A percentile compares a stretch with the other conserved stretches of the same genome.
Conservation (phyloP, 2,113 vertebrate species). For the Chaenogobius annularis region DNA sequence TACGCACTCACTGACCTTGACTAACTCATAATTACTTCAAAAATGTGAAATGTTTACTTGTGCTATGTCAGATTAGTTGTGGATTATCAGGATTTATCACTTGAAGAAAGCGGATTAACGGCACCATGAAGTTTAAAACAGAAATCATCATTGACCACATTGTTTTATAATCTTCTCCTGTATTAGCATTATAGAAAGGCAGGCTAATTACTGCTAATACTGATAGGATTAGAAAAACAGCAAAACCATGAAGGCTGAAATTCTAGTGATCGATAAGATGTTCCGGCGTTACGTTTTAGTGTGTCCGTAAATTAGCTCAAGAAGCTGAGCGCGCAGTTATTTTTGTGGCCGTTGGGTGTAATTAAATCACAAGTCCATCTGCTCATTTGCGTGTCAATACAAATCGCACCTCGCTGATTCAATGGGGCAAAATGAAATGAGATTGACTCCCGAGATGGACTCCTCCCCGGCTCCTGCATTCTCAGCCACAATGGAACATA, state of each 20-base stretch:
- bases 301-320: background rate
- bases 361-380: conserved; percentile 61
- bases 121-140: conserved; percentile 79
- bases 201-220: conserved; percentile 76
- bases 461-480: conserved; percentile 24
- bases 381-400: conserved; percentile 45
- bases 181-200: conserved; percentile 75
- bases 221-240: conserved; percentile 74
- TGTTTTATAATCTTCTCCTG: conserved; percentile 63
- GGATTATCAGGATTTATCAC: conserved; percentile 86
- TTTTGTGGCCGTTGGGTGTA: conserved; percentile 29
- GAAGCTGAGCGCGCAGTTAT: conserved; percentile 27
- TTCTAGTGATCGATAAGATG: conserved; percentile 2
- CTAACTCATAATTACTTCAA: conserved; percentile 77
- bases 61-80: conserved; percentile 78
- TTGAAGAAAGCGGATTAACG: conserved; percentile 82
- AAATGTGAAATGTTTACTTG: conserved; percentile 77
- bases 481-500: conserved; percentile 49
- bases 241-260: conserved; percentile 53
- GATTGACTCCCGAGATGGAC: conserved; percentile 42
- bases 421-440: conserved; percentile 52
- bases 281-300: background rate
- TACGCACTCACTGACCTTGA: conserved; percentile 59
- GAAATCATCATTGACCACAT: conserved; percentile 62
- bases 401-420: conserved; percentile 56